Conservation (phyloP, 2,113 vertebrate genomes). For the Parus major region DNA sequence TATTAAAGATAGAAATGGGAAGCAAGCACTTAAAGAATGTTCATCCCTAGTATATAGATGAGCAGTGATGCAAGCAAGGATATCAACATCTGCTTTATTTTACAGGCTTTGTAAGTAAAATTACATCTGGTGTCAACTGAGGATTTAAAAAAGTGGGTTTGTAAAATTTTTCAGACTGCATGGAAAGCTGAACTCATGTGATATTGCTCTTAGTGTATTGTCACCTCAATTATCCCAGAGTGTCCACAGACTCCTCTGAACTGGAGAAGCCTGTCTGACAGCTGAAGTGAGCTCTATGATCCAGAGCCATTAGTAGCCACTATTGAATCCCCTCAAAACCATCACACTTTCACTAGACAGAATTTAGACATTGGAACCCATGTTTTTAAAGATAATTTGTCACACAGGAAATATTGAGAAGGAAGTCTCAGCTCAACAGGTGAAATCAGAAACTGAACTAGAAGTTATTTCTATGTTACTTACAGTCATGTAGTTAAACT, state of each 20-base stretch:
- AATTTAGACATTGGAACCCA: not conserved
- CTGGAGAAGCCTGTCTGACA: not conserved
- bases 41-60: not conserved
- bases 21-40: not conserved
- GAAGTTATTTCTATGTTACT: not conserved
- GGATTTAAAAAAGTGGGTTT: not conserved
- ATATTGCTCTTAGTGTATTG: not conserved
- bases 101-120: not conserved
- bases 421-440: not conserved
- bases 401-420: not conserved
- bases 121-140: not conserved
- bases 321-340: not conserved
- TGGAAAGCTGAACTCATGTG: not conserved
- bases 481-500: not conserved
- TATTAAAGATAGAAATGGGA: not conserved
- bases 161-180: not conserved
- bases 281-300: not conserved
- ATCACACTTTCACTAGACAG: not conserved
- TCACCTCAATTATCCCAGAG: not conserved
- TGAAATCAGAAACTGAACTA: not conserved
- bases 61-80: not conserved
- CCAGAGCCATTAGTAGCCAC: not conserved
- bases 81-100: not conserved
- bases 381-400: not conserved
- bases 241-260: not conserved